Base-by-base conservation (phyloP, 2,797 vertebrate genomes). In the Eulemur albifrons region DNA sequence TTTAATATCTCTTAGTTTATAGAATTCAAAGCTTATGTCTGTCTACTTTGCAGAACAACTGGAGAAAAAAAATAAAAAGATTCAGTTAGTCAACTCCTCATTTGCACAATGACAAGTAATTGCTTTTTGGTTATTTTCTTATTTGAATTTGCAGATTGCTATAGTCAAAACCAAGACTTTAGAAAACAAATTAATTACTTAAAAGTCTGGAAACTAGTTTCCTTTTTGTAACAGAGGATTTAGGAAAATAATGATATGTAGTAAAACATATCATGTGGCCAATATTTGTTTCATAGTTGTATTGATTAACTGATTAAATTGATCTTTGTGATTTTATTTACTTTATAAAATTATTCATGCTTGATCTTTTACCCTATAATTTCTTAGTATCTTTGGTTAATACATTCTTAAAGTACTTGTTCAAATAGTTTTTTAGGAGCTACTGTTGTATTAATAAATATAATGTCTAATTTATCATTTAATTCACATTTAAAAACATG, bases 341-440 rank as follows among this genome's bases (percentile, higher is more conserved):
- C 50, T 72, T 88, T 87, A 90, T 85, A 43, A 38, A 79, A 82
- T 70, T 82, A 40, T 65, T 81, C 82, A 88, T 75, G 10, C 50
- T 79, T 92, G 27, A 85, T 85, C 18, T 7, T 88, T 87, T 94
- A 9, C 75, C 12, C 23, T 82, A 30, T 61, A 79, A 70, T 90
- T 96, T 96, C 30, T 90, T 95, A 72, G 9, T 81, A 23, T 95
- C 43, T 77, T 88, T 95, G 69, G 40, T 25, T 89, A 90, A 93
- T 94, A 32, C 4, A 63, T 79, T 95, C 21, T 81, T 94, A 76
- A 96, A 95, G 61, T 77, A 87, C 23, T 80, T 83, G 12, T 67
- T 77, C 50, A 63, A 59, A 57, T 95, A 59, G 54, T 90, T 95
- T 94, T 95, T 96, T 14, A 88, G 23, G 70, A 76, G n/a, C 4